phyloP scores from a whole-genome alignment of 2,113 vertebrate genomes.

The Romanogobio albipinnatus region DNA sequence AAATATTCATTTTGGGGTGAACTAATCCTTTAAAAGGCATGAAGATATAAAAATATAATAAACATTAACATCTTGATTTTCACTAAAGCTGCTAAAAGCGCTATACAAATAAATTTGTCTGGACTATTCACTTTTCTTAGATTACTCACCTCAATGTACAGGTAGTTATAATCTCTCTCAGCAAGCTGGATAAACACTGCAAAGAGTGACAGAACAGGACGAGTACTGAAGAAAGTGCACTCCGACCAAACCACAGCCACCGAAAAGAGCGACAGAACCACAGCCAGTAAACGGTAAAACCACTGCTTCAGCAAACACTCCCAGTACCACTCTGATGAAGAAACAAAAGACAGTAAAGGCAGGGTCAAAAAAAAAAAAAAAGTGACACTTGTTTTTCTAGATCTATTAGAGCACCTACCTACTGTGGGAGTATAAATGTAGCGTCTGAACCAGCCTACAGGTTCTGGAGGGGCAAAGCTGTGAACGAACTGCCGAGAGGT shows the following conservation, averaged over 20 bases:
- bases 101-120: too few species aligned
- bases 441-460: conserved; percentile 82
- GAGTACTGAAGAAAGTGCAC: conserved; percentile 97
- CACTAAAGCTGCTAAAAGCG: too few species aligned
- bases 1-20: too few species aligned
- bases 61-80: too few species aligned
- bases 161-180: conserved; percentile 93
- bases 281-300: conserved; percentile 87
- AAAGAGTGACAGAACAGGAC: conserved; percentile 91
- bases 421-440: conserved; percentile 88
- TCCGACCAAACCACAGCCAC: conserved; percentile 97
- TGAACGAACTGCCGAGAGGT: conserved; percentile 87
- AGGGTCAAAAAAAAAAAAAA: too few species aligned
- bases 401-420: conserved; percentile 71
- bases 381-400: background rate
- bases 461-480: conserved; percentile 84
- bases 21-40: too few species aligned
- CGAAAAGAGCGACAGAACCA: conserved; percentile 86
- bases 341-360: background rate
- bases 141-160: conserved; percentile 92
- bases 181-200: conserved; percentile 97
- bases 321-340: conserved; percentile 93
- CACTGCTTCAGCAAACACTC: conserved; percentile 90
- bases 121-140: background rate
- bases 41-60: too few species aligned